A percentile compares a stretch with the other conserved stretches of the same genome.
Conservation (phyloP, 2,888 invertebrate species). For the Watsonalla binaria region DNA sequence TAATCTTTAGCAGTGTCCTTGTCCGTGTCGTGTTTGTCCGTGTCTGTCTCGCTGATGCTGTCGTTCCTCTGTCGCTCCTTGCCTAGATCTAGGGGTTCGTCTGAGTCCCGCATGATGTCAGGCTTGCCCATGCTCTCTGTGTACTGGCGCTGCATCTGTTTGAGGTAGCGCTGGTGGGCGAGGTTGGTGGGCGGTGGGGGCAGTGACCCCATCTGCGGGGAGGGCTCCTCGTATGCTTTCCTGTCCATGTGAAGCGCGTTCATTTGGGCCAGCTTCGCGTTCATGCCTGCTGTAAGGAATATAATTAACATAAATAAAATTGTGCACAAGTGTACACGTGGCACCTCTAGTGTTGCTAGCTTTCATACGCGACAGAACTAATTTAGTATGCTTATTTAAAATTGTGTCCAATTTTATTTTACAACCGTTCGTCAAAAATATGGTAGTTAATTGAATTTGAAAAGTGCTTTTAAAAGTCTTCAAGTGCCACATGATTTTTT, state of each 20-base stretch:
- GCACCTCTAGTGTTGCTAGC: too few relatives aligned
- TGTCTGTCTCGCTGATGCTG: constrained; percentile 58
- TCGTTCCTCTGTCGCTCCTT: constrained; percentile 68
- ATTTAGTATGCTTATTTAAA: too few relatives aligned
- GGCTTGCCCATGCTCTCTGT: constrained; percentile 76
- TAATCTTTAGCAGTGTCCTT: constrained; percentile 59
- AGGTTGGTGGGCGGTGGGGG: constrained; percentile 74
- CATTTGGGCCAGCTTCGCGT: constrained; percentile 88
- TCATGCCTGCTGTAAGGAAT: constrained; percentile 78
- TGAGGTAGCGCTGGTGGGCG: constrained; percentile 80
- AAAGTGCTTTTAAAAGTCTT: neutral
- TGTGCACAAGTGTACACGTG: neutral
- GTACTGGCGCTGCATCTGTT: constrained; percentile 81
- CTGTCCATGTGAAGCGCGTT: constrained; percentile 79
- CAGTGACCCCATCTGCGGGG: constrained; percentile 74
- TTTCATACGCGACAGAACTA: too few relatives aligned
- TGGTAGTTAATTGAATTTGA: neutral
- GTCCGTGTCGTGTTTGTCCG: constrained; percentile 76
- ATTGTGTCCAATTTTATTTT: too few relatives aligned
- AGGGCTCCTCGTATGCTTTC: constrained; percentile 78
- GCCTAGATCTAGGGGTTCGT: constrained; percentile 76
- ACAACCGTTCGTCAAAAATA: too few relatives aligned
- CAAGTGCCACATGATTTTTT: too few relatives aligned
- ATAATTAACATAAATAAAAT: neutral
- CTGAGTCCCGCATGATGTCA: constrained; percentile 75